These are phyloP conservation scores for Dasyurus viverrinus DNA, from an alignment of 2,113 vertebrate genomes.

Conservation along the genomic window DNA sequence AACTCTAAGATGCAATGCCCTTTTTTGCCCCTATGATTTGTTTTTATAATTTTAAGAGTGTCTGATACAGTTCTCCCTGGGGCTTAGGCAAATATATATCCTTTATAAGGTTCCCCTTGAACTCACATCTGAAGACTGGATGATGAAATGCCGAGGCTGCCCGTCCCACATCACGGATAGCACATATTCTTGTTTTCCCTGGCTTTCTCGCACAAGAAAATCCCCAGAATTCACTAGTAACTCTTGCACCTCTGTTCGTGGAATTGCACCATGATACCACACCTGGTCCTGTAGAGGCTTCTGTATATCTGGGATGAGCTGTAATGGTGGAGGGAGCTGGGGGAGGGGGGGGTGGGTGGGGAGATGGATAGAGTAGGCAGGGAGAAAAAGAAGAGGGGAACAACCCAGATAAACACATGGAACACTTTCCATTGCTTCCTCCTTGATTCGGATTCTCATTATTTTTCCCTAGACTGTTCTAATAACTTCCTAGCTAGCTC, in stretches of 20 bases:
- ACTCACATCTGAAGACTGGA: slow-evolving; percentile 91
- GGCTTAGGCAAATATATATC: neutral
- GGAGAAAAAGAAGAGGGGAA: neutral
- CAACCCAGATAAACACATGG: neutral
- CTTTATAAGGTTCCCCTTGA: neutral
- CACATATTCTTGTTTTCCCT: slow-evolving; percentile 94
- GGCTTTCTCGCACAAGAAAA: slow-evolving; percentile 96
- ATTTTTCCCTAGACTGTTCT: neutral
- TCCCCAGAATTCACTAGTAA: slow-evolving; percentile 90
- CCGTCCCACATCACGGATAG: slow-evolving; percentile 93
- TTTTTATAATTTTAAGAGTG: neutral
- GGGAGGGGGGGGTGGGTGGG: fast-evolving
- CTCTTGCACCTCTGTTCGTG: slow-evolving; percentile 90
- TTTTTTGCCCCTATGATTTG: neutral
- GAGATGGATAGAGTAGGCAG: no score
- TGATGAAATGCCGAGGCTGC: slow-evolving; percentile 95
- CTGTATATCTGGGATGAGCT: slow-evolving; percentile 86
- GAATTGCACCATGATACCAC: slow-evolving; percentile 98
- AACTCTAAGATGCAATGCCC: neutral
- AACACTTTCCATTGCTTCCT: neutral
- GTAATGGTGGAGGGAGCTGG: slow-evolving; percentile 86
- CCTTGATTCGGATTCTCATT: neutral
- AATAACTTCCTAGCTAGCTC: neutral
- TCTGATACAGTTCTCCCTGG: neutral
- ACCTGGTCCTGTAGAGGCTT: slow-evolving; percentile 92